These are phyloP conservation scores for Xenopus laevis DNA, from an alignment of 2,113 vertebrate genomes.

Conservation along the genomic window DNA sequence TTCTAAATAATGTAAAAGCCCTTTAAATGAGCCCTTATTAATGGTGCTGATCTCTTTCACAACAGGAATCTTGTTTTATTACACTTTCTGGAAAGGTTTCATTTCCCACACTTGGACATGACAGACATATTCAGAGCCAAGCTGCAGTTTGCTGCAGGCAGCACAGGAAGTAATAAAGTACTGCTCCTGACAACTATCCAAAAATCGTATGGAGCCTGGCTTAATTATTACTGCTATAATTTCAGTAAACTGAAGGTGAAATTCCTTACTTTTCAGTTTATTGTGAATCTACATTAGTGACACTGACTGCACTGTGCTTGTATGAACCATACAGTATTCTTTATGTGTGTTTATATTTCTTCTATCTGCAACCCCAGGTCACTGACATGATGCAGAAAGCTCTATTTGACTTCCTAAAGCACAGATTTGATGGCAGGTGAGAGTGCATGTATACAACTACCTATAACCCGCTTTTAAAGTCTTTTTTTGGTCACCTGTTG, in stretches of 20 bases:
- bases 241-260: too few relatives aligned
- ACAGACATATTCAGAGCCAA: conserved; percentile 17
- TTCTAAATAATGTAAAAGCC: too few relatives aligned
- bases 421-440: conserved; percentile 93
- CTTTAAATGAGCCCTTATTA: too few relatives aligned
- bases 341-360: background rate
- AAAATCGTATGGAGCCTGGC: background rate
- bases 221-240: too few relatives aligned
- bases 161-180: background rate
- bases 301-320: too few relatives aligned
- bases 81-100: background rate
- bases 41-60: too few relatives aligned
- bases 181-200: conserved; percentile 31
- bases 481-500: too few relatives aligned
- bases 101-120: conserved; percentile 1
- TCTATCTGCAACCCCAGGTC: conserved; percentile 65
- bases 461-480: too few relatives aligned
- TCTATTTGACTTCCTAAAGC: conserved; percentile 94
- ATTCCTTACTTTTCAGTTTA: too few relatives aligned
- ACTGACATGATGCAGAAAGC: conserved; percentile 99
- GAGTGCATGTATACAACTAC: conserved; percentile 37
- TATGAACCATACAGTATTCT: too few relatives aligned
- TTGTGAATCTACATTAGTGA: too few relatives aligned
- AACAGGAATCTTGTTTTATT: background rate
- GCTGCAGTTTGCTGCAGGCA: conserved; percentile 5